Conservation (phyloP, 2,113 vertebrate genomes). For the Aramus guarauna region DNA sequence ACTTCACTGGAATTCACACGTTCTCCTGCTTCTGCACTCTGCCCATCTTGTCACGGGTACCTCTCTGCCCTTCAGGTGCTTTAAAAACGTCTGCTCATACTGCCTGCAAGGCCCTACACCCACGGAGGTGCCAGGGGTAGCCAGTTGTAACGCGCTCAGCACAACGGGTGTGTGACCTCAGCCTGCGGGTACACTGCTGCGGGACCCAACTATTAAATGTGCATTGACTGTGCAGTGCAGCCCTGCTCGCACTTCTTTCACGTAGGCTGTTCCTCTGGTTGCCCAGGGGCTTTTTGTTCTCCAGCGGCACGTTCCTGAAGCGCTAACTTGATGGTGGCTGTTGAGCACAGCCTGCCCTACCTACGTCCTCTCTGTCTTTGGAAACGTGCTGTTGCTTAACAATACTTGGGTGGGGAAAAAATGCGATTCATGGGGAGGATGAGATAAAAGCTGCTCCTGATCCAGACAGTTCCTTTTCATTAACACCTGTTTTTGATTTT, state of each 20-base stretch:
- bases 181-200: background rate
- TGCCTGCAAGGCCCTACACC: background rate
- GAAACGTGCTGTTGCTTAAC: background rate
- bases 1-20: background rate
- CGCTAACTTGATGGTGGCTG: background rate
- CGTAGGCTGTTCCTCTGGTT: background rate
- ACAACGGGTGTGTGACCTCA: rapidly evolving
- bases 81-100: background rate
- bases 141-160: background rate
- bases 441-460: background rate
- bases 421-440: background rate
- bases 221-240: background rate
- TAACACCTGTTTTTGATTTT: constrained; percentile 12
- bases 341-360: background rate
- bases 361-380: background rate
- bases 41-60: background rate
- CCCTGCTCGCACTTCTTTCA: background rate
- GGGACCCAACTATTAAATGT: background rate
- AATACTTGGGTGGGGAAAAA: background rate
- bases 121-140: background rate
- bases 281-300: background rate
- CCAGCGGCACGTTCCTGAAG: background rate
- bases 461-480: background rate
- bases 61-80: background rate
- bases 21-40: background rate